Base-by-base conservation (phyloP, 1,140 invertebrate species). In the Medauroidea extradentata region DNA sequence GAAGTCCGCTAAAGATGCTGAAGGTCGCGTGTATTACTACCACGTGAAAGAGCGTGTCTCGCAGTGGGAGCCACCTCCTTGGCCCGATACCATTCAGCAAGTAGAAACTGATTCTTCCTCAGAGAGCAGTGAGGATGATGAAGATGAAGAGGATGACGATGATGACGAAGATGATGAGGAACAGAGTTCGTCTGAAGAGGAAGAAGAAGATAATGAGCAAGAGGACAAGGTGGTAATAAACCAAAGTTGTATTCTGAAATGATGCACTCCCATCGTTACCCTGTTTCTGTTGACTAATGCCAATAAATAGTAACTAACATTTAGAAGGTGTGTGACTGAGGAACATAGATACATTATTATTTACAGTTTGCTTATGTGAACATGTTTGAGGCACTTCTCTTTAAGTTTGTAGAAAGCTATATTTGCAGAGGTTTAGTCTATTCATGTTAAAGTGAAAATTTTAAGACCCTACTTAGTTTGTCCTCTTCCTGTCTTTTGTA, bases 21-120 rank as follows among this genome's bases (percentile, higher is more conserved):
- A 90, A 43, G 93, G 94, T 1, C 78, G 91, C 59, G 82, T 85
- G 0, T 98, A 96, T 72, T 98, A 96, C 76, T 98, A 96, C 74
- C 93, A 97, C 73, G 78, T 88, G 0, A 87, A 87, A 64, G 84
- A 89, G 23, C 83, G 91, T 54, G 80, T 89, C 66, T 85, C 91
- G 2, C 93, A 96, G 70, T 98, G 94, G 94, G 78, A 89, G 57
- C 90, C 91, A 24, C 94, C 94, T 0, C 78, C 80, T 3, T 78
- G 75, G 9, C 75, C 79, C 57, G 78, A 78, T 19, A 78, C 78
- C 58, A 77, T 76, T 27, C 55, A 21, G 70, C 72, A 61, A 18
- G 59, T 57, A 3, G 75, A 77, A 18, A 72, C 71, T n/a, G 77
- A 80, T 51, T 75, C 78, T 0, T 75, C 73, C 0, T 74, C 73